Percentiles rank a stretch among this genome's conserved stretches.
Evolutionary conservation across 2,113 vertebrate species (phyloP).

Genomic region (Otocyon megalotis): DNA sequence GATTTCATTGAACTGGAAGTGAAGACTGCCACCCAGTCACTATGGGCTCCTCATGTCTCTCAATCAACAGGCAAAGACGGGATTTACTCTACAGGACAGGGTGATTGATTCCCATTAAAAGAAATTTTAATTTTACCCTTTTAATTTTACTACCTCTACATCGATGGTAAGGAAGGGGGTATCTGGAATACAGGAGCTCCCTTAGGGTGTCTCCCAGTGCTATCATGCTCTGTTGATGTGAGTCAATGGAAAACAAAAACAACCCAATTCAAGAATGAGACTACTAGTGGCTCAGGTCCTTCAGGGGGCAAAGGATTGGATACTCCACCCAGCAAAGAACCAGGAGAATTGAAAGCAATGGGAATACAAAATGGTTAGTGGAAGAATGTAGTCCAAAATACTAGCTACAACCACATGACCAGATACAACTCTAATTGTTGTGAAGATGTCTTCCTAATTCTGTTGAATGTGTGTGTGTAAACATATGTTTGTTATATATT

Average conservation of each 20-base stretch:
- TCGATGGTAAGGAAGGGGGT: not conserved
- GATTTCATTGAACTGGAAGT: not conserved
- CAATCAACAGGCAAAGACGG: not conserved
- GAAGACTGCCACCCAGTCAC: not conserved
- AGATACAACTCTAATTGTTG: not conserved
- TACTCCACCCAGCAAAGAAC: not conserved
- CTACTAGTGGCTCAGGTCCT: not conserved
- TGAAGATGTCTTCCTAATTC: not conserved
- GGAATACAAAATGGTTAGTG: not conserved
- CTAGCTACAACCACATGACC: not conserved
- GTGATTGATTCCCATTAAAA: not conserved
- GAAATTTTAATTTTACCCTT: not conserved
- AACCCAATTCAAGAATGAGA: not conserved
- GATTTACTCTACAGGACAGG: not conserved
- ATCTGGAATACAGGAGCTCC: not conserved
- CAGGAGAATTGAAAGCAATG: not conserved
- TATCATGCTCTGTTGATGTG: not conserved
- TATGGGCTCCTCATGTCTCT: not conserved
- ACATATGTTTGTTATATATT: not conserved
- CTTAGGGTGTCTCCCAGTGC: not conserved
- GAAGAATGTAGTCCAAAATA: not conserved
- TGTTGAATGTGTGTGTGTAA: not conserved
- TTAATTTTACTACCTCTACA: not conserved
- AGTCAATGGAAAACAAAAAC: not conserved
- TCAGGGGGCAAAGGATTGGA: not conserved